These are phyloP conservation scores for Malurus melanocephalus DNA, from an alignment of 2,113 vertebrate species.

Conservation along the genomic window DNA sequence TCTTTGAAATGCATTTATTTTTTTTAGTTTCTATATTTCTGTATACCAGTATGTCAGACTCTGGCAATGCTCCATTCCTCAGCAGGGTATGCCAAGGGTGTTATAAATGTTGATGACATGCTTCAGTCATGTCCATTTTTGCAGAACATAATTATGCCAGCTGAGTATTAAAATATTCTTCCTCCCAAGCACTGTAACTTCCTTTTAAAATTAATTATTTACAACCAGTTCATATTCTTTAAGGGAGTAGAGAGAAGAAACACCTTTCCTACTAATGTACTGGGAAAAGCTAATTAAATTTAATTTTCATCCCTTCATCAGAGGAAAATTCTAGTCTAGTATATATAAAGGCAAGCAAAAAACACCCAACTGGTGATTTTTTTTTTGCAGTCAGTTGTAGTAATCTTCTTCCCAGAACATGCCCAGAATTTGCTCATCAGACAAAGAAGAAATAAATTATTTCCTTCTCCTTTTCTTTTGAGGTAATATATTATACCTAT, in stretches of 20 bases:
- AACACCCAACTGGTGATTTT: accelerated
- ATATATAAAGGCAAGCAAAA: not conserved
- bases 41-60: not conserved
- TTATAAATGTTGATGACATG: not conserved
- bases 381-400: not conserved
- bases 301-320: not conserved
- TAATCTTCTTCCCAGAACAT: not conserved
- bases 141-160: not conserved
- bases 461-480: not conserved
- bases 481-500: not conserved
- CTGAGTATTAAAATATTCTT: not conserved
- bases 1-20: not conserved
- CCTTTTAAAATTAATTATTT: not conserved
- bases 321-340: not conserved
- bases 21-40: not conserved
- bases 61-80: not conserved
- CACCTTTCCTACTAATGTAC: not conserved
- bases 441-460: not conserved
- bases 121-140: not conserved
- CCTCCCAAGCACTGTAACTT: not conserved
- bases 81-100: not conserved
- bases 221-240: not conserved
- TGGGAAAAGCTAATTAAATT: not conserved
- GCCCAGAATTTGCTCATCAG: not conserved
- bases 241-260: not conserved